Evolutionary conservation across 2,888 invertebrate genomes (phyloP).

Genomic region (Fabriciana adippe): DNA sequence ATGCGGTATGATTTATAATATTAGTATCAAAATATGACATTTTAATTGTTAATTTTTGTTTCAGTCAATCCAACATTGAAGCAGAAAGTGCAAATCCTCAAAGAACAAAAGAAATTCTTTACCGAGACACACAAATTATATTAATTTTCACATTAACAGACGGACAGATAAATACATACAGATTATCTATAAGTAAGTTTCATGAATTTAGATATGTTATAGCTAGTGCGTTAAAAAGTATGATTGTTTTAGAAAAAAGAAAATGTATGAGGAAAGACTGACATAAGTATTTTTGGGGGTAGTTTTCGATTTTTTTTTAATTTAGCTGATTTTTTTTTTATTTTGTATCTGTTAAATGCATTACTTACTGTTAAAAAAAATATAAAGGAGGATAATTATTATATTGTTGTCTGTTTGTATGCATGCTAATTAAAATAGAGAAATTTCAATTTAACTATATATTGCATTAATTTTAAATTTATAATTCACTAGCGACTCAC

Average conservation of each 20-base stretch:
- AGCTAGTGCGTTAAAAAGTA: constrained; percentile 64
- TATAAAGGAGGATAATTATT: too few species aligned
- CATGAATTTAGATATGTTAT: constrained; percentile 64
- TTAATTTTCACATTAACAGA: constrained; percentile 56
- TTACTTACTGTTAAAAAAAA: too few species aligned
- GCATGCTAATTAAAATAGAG: too few species aligned
- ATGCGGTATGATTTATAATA: too few species aligned
- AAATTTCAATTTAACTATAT: too few species aligned
- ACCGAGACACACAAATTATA: constrained; percentile 56
- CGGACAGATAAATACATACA: constrained; percentile 51
- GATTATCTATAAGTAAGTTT: constrained; percentile 62
- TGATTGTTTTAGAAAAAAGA: constrained; percentile 67
- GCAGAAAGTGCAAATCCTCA: constrained; percentile 46
- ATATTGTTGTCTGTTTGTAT: too few species aligned
- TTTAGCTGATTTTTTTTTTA: too few species aligned
- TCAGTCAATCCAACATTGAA: constrained; percentile 62
- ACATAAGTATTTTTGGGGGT: constrained; percentile 24
- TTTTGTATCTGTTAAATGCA: too few species aligned
- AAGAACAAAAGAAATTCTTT: constrained; percentile 52
- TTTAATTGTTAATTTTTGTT: constrained; percentile 35
- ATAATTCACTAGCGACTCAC: too few species aligned
- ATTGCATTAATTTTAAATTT: too few species aligned
- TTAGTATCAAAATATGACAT: too few species aligned
- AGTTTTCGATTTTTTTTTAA: neutral
- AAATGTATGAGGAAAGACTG: constrained; percentile 62